Conservation (phyloP, 2,113 vertebrate species). For the Centropus bengalensis region DNA sequence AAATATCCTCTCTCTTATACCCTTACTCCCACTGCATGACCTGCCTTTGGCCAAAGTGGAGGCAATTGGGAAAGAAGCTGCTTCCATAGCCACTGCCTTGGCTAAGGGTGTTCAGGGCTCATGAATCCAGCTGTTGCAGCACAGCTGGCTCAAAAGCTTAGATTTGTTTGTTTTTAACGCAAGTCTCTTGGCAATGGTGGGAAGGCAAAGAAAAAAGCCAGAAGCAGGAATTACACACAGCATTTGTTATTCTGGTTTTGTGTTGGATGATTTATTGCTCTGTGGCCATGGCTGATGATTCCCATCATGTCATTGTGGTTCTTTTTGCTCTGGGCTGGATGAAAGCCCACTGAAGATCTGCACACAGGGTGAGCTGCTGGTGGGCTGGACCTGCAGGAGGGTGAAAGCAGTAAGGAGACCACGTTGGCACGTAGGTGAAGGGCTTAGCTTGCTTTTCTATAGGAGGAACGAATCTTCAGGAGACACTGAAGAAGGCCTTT, state of each 20-base stretch:
- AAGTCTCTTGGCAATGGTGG: not conserved
- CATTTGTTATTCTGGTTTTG: not conserved
- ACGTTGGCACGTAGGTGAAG: rapidly evolving
- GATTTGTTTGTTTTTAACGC: not conserved
- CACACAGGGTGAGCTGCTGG: not conserved
- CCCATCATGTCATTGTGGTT: rapidly evolving
- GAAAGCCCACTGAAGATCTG: not conserved
- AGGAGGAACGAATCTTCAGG: not conserved
- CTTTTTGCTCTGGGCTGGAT: rapidly evolving
- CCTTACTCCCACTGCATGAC: not conserved
- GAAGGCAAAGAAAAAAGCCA: not conserved
- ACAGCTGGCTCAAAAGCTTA: not conserved
- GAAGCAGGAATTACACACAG: rapidly evolving
- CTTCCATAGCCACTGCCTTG: rapidly evolving
- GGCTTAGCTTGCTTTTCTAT: not conserved
- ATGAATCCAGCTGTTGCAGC: not conserved
- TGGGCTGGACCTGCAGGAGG: not conserved
- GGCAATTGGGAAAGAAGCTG: not conserved
- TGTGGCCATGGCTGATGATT: rapidly evolving
- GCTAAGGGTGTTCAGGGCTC: not conserved
- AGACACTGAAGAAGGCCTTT: not conserved
- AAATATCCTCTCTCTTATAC: not conserved
- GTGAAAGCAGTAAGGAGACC: not conserved
- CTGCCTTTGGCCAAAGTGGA: not conserved
- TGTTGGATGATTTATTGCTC: not conserved